Base-by-base conservation (phyloP, 2,113 vertebrate genomes). In the Chionodraco myersi region DNA sequence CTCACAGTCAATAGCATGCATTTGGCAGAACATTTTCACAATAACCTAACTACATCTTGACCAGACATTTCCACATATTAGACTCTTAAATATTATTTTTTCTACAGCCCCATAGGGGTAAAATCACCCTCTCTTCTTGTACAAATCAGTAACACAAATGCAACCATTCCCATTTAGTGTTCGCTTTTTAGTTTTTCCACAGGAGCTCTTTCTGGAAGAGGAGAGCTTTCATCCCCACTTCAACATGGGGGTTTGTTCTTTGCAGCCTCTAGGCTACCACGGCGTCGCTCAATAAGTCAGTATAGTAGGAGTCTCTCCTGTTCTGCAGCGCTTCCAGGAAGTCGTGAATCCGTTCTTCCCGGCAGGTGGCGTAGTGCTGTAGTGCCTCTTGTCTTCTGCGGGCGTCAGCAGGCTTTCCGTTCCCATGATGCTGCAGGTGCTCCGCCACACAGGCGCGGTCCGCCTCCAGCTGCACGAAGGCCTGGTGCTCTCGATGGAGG, bases 281-380 rank as follows among this genome's bases (percentile, higher is more conserved):
- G 57, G 77, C 77, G 21, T 85, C 77, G 16, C 79, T 88, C 75
- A 72, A 86, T 66, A 96, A 82, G 81, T 93, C 88, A 23, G 36
- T 86, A 79, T 95, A 91, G 94, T 96, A 97, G 85, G 96, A 90
- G 86, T 92, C 95, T 88, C 96, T 95, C 88, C 98, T 99, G 86
- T 95, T 93, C 88, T 98, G 96, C 79, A 99, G 93, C 2, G 95
- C 95, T 64, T 91, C 81, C 48, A 99, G 91, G 88, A 99, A 99
- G 89, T 95, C 92, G 72, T 94, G 95, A 86, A 97, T 95, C 70
- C 98, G 95, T 84, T 97, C 94, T 84, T 98, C 96, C 49, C 97
- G 89, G 86, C 91, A 92, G 83, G 94, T 86, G 0, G 85, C 91
- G 93, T 96, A 96, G 74, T 83, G 95, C 82, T 90, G 94, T 93